Conservation (phyloP, 2,888 invertebrate species). For the Theretra japonica region DNA sequence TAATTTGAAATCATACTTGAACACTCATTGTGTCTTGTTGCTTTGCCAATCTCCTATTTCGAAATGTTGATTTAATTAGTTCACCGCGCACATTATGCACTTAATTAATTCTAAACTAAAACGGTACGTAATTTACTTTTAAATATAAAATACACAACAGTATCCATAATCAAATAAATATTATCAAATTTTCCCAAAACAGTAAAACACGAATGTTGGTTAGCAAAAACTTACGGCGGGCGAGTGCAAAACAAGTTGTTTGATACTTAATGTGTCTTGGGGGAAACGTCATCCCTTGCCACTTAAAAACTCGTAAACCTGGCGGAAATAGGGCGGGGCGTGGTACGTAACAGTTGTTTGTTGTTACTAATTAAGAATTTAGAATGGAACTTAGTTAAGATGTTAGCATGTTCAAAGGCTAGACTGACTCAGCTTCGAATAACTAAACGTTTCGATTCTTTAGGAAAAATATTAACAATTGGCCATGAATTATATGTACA, state of each 20-base stretch:
- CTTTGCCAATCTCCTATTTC: too few relatives aligned
- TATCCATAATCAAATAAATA: too few relatives aligned
- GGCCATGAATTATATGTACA: too few relatives aligned
- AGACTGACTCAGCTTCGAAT: neutral
- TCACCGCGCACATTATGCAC: too few relatives aligned
- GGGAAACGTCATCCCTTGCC: slow-evolving; percentile 25
- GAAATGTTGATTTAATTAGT: too few relatives aligned
- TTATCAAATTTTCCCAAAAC: neutral
- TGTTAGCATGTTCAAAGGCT: neutral
- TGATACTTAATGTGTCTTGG: slow-evolving; percentile 32
- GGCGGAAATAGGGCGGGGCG: slow-evolving; percentile 27
- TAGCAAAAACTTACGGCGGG: slow-evolving; percentile 20
- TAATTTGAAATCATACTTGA: too few relatives aligned
- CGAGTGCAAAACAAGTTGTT: slow-evolving; percentile 28
- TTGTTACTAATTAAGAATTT: slow-evolving; percentile 29
- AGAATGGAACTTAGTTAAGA: neutral
- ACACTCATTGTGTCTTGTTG: too few relatives aligned
- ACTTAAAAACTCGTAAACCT: slow-evolving; percentile 34
- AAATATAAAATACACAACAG: too few relatives aligned
- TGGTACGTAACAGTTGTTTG: slow-evolving; percentile 31
- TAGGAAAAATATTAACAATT: too few relatives aligned
- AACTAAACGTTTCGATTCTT: neutral
- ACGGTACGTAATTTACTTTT: too few relatives aligned
- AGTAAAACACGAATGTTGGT: slow-evolving; percentile 9
- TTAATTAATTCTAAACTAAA: too few relatives aligned